Base-by-base conservation (phyloP, 2,113 vertebrate species). In the Elgaria multicarinata region DNA sequence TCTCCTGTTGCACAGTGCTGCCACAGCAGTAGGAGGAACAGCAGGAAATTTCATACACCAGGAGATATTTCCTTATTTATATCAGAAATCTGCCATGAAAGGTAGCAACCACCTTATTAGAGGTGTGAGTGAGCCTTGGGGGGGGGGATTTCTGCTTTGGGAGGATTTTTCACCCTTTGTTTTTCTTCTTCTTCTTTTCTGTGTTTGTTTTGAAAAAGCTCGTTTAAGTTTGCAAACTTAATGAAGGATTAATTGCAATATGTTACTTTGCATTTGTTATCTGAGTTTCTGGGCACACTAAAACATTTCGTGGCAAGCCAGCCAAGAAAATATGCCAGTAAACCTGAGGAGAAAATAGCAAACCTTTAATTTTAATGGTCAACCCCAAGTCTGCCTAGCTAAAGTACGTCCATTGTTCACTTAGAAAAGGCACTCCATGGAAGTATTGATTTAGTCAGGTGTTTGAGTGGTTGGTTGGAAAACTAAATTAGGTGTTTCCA, bases 31-130 rank as follows among this genome's bases (percentile, higher is more conserved):
- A 83, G 13, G 46, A 72, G 62, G 53, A 92, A 80, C 14, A 90
- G 42, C 55, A 92, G 81, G 44, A 87, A 4, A 16, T 5, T 79
- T 93, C 26, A 69, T 44, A 74, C 3, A 13, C 1, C 39, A 42
- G 16, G n/a, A 82, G 6, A 81, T 89, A 86, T 7, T 84, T 83
- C 72, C 80, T 78, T 36, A 46, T 74, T 84, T 39, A 42, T 64
- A 80, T 93, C 81, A 87, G 0, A 90, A 87, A 91, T n/a, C 4
- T 74, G 1, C 81, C 64, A 85, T 74, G 33, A 91, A 91, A 12
- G 83, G 1, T 2, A 91, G 26, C 91, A 86, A 84, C 28, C 12
- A 83, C 72, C 10, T 80, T 74, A 83, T 88, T 74, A 66, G 53
- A 86, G 5, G 3, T 62, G 0, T 67, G 1, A 55, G 13, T 75